Evolutionary conservation across 2,797 vertebrate species (phyloP), one percentile per base, ranked within the genome.

Genomic region (Champsocephalus gunnari): DNA sequence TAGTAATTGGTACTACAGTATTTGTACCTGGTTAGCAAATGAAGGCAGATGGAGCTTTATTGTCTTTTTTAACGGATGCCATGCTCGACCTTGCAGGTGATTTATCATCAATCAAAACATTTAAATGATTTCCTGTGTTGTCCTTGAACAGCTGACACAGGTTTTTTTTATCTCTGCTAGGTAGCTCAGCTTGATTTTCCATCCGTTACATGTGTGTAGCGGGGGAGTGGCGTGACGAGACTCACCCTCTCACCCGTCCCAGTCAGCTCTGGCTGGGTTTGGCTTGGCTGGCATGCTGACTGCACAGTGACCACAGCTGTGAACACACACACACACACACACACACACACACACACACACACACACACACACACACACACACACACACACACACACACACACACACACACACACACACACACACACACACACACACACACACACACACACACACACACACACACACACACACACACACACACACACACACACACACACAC

Each of bases 231-330:
- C 13, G 3, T 78, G 82, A 83, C 14, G 34, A 88, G 81, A 85
- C 83, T 87, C 81, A 81, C 86, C 82, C 85, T 78, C 79, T 87
- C 85, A 85, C 80, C 75, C 62, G 14, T 81, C 85, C 77, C 80
- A 79, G 81, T 85, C 81, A 79, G 84, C 73, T 73, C 81, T 74
- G 79, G 75, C 80, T 71, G 73, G 75, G 78, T 79, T 75, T 71
- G 72, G 68, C 77, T 86, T 82, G 83, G 82, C 80, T 79, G 62
- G 75, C 88, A 83, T 10, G n/a, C 44, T 17, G 59, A 85, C 73
- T 74, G 76, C 80, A 86, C 84, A 74, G 83, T 65, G 86, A 24
- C 77, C 80, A 24, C 93, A 94, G 90, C 92, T 93, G 92, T 71
- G 81, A 28, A 3, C 28, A 5, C 28, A 5, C 4, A 28, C 28